phyloP scores from a whole-genome alignment of 2,797 vertebrate genomes.

The Lophius americanus region DNA sequence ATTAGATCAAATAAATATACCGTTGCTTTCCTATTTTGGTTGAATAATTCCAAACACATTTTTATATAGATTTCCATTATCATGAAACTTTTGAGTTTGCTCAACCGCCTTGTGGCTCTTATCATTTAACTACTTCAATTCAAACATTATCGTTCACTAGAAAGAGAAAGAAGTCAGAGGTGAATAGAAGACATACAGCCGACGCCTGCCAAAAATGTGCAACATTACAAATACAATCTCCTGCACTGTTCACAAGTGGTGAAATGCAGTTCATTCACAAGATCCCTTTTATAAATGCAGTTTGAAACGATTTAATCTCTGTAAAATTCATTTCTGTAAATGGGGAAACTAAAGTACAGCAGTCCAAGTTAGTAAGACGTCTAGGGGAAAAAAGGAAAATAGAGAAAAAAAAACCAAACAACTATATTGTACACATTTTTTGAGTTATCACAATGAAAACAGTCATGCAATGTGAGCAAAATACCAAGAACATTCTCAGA shows the following conservation, averaged over 20 bases:
- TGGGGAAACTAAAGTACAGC: not conserved
- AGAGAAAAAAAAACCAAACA: too few species aligned
- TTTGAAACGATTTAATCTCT: too few species aligned
- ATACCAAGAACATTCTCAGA: conserved; percentile 31
- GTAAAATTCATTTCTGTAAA: not conserved
- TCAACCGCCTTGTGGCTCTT: not conserved
- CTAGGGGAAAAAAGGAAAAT: not conserved
- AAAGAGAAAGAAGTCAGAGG: not conserved
- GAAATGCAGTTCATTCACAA: conserved; percentile 14
- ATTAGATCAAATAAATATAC: conserved; percentile 1
- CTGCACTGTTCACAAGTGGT: not conserved
- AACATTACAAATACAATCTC: not conserved
- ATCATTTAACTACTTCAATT: not conserved
- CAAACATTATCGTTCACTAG: not conserved
- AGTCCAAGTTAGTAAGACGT: not conserved
- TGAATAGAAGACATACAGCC: not conserved
- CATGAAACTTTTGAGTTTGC: not conserved
- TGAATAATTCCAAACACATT: not conserved
- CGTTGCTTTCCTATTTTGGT: not conserved
- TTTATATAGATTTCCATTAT: not conserved
- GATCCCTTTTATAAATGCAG: not conserved
- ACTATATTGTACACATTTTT: conserved; percentile 6
- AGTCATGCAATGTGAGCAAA: conserved; percentile 45
- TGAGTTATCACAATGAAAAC: conserved; percentile 22
- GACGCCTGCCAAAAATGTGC: not conserved